Percentiles rank a stretch among this genome's conserved stretches.
These are phyloP conservation scores for Vespertilio murinus DNA, from an alignment of 2,797 vertebrate genomes.

Conservation along the genomic window DNA sequence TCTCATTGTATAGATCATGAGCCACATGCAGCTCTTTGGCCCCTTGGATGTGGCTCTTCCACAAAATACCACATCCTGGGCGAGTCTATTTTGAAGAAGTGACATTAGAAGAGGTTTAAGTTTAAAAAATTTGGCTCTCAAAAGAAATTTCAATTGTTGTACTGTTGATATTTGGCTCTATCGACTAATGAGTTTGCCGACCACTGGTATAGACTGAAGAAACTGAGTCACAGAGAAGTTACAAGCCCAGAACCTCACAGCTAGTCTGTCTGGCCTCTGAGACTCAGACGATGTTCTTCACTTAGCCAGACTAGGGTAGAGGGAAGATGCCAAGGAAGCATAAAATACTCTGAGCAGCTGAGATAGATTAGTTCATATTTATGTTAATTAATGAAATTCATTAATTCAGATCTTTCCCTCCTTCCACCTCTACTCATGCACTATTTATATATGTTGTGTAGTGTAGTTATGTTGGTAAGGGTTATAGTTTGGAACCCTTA, in stretches of 20 bases:
- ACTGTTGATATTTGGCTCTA: too few species aligned
- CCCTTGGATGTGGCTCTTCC: too few species aligned
- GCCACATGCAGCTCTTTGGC: too few species aligned
- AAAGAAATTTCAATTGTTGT: too few species aligned
- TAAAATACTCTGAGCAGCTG: not conserved
- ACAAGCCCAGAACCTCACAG: not conserved
- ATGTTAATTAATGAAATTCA: not conserved
- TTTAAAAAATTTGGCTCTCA: too few species aligned
- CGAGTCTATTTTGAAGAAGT: too few species aligned
- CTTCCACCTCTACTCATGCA: fast-evolving
- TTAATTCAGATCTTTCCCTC: not conserved
- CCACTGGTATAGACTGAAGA: not conserved
- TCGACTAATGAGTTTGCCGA: too few species aligned
- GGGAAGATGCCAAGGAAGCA: not conserved
- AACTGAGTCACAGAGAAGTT: not conserved
- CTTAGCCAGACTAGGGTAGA: not conserved
- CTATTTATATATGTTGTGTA: not conserved
- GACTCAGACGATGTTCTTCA: not conserved
- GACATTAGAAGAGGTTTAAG: too few species aligned
- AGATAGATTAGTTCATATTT: not conserved
- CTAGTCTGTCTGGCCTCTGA: not conserved
- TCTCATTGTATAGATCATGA: not conserved
- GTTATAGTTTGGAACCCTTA: not conserved
- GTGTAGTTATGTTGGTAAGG: not conserved
- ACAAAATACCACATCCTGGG: too few species aligned